Evolutionary conservation across 2,888 invertebrate genomes (phyloP), one percentile per base, ranked within the genome.

Genomic region (Miltochrista miniata): DNA sequence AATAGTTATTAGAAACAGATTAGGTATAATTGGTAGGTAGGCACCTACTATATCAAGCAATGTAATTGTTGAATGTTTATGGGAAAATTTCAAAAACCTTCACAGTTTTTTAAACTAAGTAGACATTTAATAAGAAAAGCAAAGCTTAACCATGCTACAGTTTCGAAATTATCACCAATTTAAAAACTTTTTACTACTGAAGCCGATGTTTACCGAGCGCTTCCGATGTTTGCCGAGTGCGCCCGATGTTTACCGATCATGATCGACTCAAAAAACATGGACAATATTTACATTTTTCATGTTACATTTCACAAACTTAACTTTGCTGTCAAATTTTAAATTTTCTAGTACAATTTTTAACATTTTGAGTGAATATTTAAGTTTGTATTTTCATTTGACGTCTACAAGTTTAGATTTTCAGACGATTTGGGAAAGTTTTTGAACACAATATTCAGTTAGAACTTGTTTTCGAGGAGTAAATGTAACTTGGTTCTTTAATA

Each of bases 101-200:
- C 5, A 24, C n/a, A 24, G 5, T 24, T 24, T 24, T 24, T 24
- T 24, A 2, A 24, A 24, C 18, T 24, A 24, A 24, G 18, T 24
- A 24, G 18, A 24, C 5, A 24, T 24, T 24, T 24, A 24, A 24
- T 2, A 24, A 24, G 5, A 24, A 24, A 24, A 24, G 18, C 18
- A 24, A 24, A 24, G 3, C 18, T 24, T 5, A 30, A 31, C 31
- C 8, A 9, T 59, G 72, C 55, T 76, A 74, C 68, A 74, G 64
- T 76, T 76, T 62, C 50, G 24, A 36, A 63, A 74, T 74, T 74
- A 74, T 54, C 74, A 72, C 61, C 68, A 70, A 69, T 74, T 61
- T 54, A 40, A 2, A 38, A 40, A 34, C 39, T 61, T 45, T 72
- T 68, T 70, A 49, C 58, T 54, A 51, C 48, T 54, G 43, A 45